Conservation (phyloP, 2,797 vertebrate genomes). For the Gambusia yucatana region DNA sequence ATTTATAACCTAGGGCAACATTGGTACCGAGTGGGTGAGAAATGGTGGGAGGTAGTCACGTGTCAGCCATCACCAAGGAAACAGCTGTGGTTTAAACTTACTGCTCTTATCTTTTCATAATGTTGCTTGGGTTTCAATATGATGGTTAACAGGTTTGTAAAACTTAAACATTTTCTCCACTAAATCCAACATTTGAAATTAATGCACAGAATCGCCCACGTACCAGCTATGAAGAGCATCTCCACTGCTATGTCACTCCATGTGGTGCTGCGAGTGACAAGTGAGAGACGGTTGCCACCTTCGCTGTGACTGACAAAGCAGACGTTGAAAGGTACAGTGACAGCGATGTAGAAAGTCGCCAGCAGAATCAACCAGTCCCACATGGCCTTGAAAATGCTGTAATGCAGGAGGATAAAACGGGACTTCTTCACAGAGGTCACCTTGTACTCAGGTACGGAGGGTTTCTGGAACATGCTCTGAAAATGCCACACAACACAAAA, state of each 20-base stretch:
- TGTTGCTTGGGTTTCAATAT: background rate
- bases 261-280: slow-evolving; percentile 85
- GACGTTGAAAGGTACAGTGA: slow-evolving; percentile 94
- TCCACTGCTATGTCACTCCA: slow-evolving; percentile 94
- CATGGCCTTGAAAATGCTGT: slow-evolving; percentile 93
- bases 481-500: background rate
- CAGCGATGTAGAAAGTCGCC: slow-evolving; percentile 94
- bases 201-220: slow-evolving; percentile 34
- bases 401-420: slow-evolving; percentile 95
- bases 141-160: slow-evolving; percentile 16
- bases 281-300: slow-evolving; percentile 73
- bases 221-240: slow-evolving; percentile 97
- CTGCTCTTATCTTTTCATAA: slow-evolving; percentile 26
- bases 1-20: slow-evolving; percentile 64
- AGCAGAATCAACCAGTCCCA: slow-evolving; percentile 97
- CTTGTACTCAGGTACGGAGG: slow-evolving; percentile 93
- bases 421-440: slow-evolving; percentile 93
- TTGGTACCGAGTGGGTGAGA: slow-evolving; percentile 50
- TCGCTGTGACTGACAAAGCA: slow-evolving; percentile 87
- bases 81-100: slow-evolving; percentile 47
- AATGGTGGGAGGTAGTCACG: slow-evolving; percentile 36
- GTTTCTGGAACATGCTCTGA: slow-evolving; percentile 91
- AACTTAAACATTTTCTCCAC: background rate
- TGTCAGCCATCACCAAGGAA: slow-evolving; percentile 58
- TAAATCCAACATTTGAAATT: background rate